Conservation (phyloP, 2,888 invertebrate species). For the Scrobipalpa atriplicella region DNA sequence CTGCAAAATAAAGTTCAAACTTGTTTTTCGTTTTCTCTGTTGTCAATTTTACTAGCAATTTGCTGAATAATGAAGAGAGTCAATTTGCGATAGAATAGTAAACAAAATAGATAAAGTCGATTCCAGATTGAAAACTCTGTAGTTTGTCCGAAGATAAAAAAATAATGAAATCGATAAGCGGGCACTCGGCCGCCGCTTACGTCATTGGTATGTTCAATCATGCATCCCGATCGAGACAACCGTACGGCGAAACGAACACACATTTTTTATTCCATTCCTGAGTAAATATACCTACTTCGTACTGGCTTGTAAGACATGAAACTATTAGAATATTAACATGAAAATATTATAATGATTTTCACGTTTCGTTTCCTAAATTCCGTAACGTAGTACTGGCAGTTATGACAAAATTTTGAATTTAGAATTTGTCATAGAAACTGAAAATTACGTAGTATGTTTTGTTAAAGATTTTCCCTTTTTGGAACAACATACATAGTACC, state of each 20-base stretch:
- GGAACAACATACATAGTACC: too few relatives aligned
- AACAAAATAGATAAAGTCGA: constrained; percentile 40
- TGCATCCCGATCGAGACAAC: constrained; percentile 47
- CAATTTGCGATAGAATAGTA: constrained; percentile 36
- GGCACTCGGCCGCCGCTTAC: constrained; percentile 51
- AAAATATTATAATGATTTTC: too few relatives aligned
- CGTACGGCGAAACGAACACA: background rate
- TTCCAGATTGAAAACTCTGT: constrained; percentile 40
- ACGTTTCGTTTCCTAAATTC: too few relatives aligned
- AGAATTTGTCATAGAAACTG: too few relatives aligned
- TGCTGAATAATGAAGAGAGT: constrained; percentile 25
- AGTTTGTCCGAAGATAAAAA: constrained; percentile 51
- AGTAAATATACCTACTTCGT: background rate
- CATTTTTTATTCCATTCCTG: constrained; percentile 1
- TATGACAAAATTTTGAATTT: too few relatives aligned
- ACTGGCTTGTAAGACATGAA: background rate
- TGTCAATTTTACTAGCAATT: background rate
- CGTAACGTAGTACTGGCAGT: too few relatives aligned
- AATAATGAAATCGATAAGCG: constrained; percentile 74
- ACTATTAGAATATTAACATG: too few relatives aligned
- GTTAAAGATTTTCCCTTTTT: too few relatives aligned
- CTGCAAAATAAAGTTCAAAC: too few relatives aligned
- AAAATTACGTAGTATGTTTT: too few relatives aligned
- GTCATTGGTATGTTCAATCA: constrained; percentile 69
- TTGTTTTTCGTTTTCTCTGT: too few relatives aligned